Base-by-base conservation (phyloP, 2,113 vertebrate species). In the Oreochromis spilurus region DNA sequence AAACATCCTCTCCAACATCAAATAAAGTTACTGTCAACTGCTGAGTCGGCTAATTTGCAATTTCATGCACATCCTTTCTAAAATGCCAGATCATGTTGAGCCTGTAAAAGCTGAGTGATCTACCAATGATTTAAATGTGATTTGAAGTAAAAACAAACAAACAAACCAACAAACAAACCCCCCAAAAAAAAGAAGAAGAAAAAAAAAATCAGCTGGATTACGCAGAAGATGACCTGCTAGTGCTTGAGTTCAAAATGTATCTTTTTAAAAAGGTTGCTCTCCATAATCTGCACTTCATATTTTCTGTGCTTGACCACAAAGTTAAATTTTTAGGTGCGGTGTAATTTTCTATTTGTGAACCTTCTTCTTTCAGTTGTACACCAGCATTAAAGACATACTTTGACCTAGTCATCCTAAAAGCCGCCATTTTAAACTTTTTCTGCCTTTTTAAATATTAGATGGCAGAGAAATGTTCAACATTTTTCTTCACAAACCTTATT, bases 211-310 rank as follows among this genome's bases (percentile, higher is more conserved):
- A 48, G 24, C 0, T 75, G 40, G 21, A 0, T 75, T 50, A 75
- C 31, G 9, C 24, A 75, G 43, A 50, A 19, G 24, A 75, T 2
- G 0, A 19, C 0, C 14, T 50, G 16, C 26, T 75, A 29, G 24
- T 50, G 70, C 0, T 75, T 0, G 4, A 75, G 43, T 29, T 75
- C 0, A 48, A 24, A 75, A 29, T 48, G 3, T 19, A 26, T 43
- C 65, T 26, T 3, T 70, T 70, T 8, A 3, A 48, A 75, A 50
- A 48, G 70, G 24, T 31, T 75, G 43, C 43, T 48, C 21, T 29
- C 43, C 0, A 75, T 75, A 45, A 48, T 75, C 9, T 12, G 14
- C 0, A 75, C 24, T 17, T 75, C 4, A 75, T 26, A 29, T 9
- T 11, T 48, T 45, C 40, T 48, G 13, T 29, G 14, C 9, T 72